phyloP scores from a whole-genome alignment of 2,113 vertebrate genomes.

The Actinemys pallida region DNA sequence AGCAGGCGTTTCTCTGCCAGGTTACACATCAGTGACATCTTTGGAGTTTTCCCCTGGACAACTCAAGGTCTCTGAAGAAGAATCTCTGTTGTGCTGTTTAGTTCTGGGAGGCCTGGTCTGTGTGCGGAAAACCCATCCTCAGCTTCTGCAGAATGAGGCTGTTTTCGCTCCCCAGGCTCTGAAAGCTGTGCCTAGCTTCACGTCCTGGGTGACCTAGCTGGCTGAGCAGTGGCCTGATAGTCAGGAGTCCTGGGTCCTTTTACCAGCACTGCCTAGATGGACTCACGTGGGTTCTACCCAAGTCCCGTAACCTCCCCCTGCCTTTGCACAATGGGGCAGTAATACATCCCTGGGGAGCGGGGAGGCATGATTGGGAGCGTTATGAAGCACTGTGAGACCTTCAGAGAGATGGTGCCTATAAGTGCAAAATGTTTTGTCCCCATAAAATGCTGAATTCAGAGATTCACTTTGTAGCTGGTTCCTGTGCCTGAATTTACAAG shows the following conservation, averaged over 20 bases:
- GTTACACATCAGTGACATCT: neutral
- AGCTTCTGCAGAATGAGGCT: no score
- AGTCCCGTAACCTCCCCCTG: neutral
- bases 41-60: neutral
- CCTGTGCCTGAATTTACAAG: neutral
- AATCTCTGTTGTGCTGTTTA: neutral
- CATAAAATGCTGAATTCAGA: neutral
- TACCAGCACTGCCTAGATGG: neutral
- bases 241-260: neutral
- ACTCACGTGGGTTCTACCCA: neutral
- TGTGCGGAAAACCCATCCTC: neutral
- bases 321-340: neutral
- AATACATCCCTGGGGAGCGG: accelerated
- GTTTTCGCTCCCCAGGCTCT: neutral
- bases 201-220: neutral
- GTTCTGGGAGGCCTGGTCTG: accelerated
- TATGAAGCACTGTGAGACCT: neutral
- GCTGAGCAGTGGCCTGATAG: neutral
- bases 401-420: accelerated
- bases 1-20: neutral
- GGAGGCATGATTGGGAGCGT: neutral
- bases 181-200: neutral
- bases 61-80: neutral
- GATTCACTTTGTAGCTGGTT: accelerated
- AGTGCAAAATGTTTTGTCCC: neutral